Conservation (phyloP, 2,888 invertebrate species). For the Eupithecia tripunctaria region DNA sequence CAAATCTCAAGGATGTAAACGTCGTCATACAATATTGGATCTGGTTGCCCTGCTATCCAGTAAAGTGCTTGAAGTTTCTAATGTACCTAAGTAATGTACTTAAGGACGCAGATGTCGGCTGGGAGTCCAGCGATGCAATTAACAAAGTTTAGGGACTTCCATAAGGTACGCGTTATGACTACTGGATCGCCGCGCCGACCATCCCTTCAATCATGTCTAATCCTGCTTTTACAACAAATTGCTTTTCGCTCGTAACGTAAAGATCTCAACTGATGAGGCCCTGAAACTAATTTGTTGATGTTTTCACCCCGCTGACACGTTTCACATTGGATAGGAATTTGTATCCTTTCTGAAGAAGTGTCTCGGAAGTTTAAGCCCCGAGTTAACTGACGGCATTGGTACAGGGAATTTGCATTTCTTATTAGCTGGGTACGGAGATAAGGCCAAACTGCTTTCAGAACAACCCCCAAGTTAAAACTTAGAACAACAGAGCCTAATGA, state of each 20-base stretch:
- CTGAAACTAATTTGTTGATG: slow-evolving; percentile 53
- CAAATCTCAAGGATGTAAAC: neutral
- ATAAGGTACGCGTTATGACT: slow-evolving; percentile 32
- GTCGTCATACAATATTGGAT: neutral
- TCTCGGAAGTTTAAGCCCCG: slow-evolving; percentile 16
- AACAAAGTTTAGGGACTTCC: slow-evolving; percentile 33
- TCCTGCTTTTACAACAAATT: slow-evolving; percentile 51
- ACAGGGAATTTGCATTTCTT: slow-evolving; percentile 22
- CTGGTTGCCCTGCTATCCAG: neutral
- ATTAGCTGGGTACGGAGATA: slow-evolving; percentile 17
- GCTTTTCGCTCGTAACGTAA: slow-evolving; percentile 46
- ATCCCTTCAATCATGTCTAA: slow-evolving; percentile 50
- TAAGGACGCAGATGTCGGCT: slow-evolving; percentile 20
- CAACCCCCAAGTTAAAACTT: slow-evolving; percentile 11
- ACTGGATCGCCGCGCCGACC: slow-evolving; percentile 36
- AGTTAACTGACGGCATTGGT: slow-evolving; percentile 15
- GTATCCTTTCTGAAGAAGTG: slow-evolving; percentile 25
- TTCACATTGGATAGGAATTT: slow-evolving; percentile 52
- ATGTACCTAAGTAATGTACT: slow-evolving; percentile 3
- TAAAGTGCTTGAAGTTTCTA: slow-evolving; percentile 12
- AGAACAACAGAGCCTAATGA: slow-evolving; percentile 5
- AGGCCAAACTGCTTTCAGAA: slow-evolving; percentile 6
- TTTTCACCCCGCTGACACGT: slow-evolving; percentile 48
- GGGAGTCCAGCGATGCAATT: slow-evolving; percentile 28
- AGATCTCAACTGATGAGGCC: slow-evolving; percentile 50